phyloP scores from a whole-genome alignment of 2,113 vertebrate species.

The Ariopsis seemanni region DNA sequence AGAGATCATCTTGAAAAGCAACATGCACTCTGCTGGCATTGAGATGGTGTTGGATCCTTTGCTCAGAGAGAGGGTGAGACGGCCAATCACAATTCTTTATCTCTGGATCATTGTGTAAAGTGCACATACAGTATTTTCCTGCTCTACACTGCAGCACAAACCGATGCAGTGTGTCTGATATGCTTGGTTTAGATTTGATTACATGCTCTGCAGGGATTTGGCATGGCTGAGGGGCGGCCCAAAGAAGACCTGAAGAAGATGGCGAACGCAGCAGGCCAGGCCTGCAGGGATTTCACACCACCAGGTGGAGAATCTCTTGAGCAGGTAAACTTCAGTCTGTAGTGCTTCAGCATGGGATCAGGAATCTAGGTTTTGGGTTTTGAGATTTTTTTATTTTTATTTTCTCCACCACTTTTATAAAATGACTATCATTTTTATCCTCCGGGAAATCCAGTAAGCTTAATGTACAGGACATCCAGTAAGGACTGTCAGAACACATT shows the following conservation, averaged over 20 bases:
- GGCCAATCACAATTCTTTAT: not conserved
- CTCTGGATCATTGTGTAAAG: not conserved
- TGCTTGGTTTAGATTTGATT: not conserved
- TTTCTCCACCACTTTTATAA: not conserved
- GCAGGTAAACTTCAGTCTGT: constrained; percentile 72
- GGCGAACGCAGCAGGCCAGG: constrained; percentile 85
- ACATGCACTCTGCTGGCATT: constrained; percentile 73
- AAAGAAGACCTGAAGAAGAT: constrained; percentile 85
- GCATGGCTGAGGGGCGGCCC: constrained; percentile 83
- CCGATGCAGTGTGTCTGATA: not conserved
- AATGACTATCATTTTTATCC: not conserved
- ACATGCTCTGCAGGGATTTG: constrained; percentile 79
- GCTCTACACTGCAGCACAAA: not conserved
- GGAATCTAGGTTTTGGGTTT: not conserved
- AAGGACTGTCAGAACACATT: not conserved
- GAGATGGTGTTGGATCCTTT: constrained; percentile 80
- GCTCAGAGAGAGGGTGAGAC: constrained; percentile 87
- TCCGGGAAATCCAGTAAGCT: not conserved
- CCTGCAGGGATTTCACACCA: constrained; percentile 84
- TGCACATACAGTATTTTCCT: not conserved
- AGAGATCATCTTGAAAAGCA: constrained; percentile 81
- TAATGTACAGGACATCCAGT: not conserved
- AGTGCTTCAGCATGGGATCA: no score
- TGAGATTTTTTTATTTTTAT: not conserved
- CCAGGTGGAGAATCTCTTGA: constrained; percentile 89